phyloP scores from a whole-genome alignment of 2,888 invertebrate species.

The Andrena marginata region DNA sequence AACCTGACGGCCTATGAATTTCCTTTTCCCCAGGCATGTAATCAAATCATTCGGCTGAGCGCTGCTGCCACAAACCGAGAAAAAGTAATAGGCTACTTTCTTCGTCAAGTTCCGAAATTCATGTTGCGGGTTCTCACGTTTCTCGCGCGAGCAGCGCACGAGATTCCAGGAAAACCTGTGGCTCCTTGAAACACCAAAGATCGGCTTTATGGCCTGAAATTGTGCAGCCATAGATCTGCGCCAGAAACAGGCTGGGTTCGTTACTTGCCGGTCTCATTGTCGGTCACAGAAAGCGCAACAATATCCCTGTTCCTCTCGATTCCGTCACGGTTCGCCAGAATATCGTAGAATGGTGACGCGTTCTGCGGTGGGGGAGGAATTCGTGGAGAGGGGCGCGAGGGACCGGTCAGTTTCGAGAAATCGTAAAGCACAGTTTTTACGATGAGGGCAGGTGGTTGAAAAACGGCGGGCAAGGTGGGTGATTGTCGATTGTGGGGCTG shows the following conservation, averaged over 20 bases:
- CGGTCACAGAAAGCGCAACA: constrained; percentile 27
- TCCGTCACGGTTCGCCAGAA: constrained; percentile 59
- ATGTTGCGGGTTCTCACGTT: background rate
- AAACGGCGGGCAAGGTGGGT: constrained; percentile 35
- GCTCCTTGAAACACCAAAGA: background rate
- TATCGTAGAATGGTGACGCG: constrained; percentile 11
- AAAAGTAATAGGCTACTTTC: background rate
- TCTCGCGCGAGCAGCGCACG: background rate
- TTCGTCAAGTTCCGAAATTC: background rate
- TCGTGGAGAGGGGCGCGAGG: constrained; percentile 8
- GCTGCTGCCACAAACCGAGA: no score
- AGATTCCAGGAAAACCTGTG: background rate
- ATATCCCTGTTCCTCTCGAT: constrained; percentile 44
- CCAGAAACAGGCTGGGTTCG: background rate
- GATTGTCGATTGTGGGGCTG: background rate
- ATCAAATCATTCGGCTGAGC: background rate
- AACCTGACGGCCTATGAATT: background rate
- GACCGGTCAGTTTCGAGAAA: constrained; percentile 67
- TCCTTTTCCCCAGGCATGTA: background rate
- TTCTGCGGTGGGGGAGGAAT: background rate
- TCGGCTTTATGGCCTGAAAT: constrained; percentile 7
- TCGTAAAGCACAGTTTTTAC: constrained; percentile 69
- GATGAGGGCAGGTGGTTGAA: constrained; percentile 45
- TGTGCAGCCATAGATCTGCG: background rate
- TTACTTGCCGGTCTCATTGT: constrained; percentile 25